phyloP scores from a whole-genome alignment of 2,888 invertebrate species.

The Polydesmus complanatus region DNA sequence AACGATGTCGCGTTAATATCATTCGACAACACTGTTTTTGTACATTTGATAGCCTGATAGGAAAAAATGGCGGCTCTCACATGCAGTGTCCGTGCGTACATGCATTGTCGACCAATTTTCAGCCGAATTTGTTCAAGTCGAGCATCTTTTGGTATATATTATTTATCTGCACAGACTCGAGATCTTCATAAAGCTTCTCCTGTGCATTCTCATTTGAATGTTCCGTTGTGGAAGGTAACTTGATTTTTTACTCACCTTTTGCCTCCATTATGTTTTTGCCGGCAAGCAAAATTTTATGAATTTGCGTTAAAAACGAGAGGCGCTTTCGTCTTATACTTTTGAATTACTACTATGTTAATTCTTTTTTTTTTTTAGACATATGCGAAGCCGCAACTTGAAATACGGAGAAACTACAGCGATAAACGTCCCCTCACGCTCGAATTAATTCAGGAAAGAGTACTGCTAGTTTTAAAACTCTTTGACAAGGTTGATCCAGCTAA shows the following conservation, averaged over 20 bases:
- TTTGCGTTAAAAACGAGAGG: no score
- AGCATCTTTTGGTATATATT: no score
- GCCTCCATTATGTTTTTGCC: no score
- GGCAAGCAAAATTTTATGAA: no score
- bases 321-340: no score
- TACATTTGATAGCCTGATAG: not conserved
- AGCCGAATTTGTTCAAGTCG: not conserved
- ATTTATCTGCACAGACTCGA: no score
- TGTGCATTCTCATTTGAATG: no score
- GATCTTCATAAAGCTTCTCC: no score
- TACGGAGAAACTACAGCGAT: conserved; percentile 2
- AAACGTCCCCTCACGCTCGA: conserved; percentile 66
- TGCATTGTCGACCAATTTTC: not conserved
- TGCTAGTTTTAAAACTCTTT: conserved; percentile 90
- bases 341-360: no score
- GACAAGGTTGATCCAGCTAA: conserved; percentile 90
- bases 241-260: not conserved
- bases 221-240: no score
- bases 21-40: not conserved
- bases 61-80: not conserved
- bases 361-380: not conserved
- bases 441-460: conserved; percentile 71
- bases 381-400: not conserved
- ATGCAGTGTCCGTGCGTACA: not conserved
- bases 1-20: no score